Evolutionary conservation across 2,888 invertebrate species (phyloP), one percentile per base, ranked within the genome.

Genomic region (Orchesellides sinensis): DNA sequence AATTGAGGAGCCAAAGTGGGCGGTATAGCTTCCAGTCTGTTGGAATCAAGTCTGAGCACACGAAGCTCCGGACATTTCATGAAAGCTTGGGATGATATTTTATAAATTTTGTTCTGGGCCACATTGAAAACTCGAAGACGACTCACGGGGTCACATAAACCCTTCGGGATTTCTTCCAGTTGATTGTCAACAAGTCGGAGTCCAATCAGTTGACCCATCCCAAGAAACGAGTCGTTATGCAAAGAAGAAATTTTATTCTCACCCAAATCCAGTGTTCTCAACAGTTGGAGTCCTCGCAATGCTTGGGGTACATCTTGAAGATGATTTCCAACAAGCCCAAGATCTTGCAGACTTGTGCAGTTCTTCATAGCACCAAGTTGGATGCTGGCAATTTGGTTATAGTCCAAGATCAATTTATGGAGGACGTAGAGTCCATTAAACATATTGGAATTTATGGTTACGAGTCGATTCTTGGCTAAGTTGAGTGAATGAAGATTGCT

Each of bases 111-210:
- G 91, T 96, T 96, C 89, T 94, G 93, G 78, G 95, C 95, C 85
- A 96, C 91, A 91, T 96, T 95, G 88, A 96, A 91, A 89, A 95
- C 94, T 90, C 94, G 94, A 83, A 96, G 90, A 14, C 93, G 93
- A 8, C 94, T 93, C 85, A 95, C 90, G 21, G 93, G 92, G 47
- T 92, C 92, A 90, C 95, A 95, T 86, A 94, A 94, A 89, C 94
- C 95, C 89, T 93, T 93, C 73, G 94, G 94, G 89, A 94, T 93
- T 90, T 94, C 94, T 89, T 93, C 93, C 85, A 94, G 93, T 90
- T 93, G 93, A 91, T 96, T 96, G 89, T 95, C 94, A 66, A 95
- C 95, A 73, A 96, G 90, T 63, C 96, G 92, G 78, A 97, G 91
- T 17, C 95, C 94, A 89, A 94, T 94, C 54, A 97, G 92, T 88